Evolutionary conservation across 2,113 vertebrate genomes (phyloP), one percentile per base, ranked within the genome.

Genomic region (Daphoenositta chrysoptera): DNA sequence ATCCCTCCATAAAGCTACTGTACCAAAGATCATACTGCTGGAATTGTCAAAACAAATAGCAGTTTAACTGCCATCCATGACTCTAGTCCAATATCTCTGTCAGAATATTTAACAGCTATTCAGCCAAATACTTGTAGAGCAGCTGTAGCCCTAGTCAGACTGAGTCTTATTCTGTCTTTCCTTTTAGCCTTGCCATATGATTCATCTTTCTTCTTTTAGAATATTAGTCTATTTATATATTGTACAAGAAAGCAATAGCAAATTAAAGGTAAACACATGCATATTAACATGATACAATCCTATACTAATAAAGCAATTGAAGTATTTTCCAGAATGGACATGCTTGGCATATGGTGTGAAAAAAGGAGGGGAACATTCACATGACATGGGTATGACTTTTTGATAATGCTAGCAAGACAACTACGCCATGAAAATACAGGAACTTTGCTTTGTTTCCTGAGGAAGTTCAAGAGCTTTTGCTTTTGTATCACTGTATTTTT

Each of bases 191-290:
- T 96, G 96, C 97, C 96, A 94, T 98, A 98, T 99, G 98, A 99
- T 98, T 99, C 98, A 98, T 98, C 97, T 92, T 97, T 98, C 98
- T 98, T 97, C 98, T 99, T 99, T 99, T 99, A 99, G 99, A 98
- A 97, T 98, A 98, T 98, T 98, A 94, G 94, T 98, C 98, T 99
- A 98, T 99, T 99, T 99, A 99, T 98, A 98, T 96, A 94, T 89
- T 94, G 96, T 98, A 98, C 97, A 98, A 98, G 98, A 98, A 98
- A 98, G 97, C 96, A 97, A 98, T 90, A 96, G 90, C 96, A 90
- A 90, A 87, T 96, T 97, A 94, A 98, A 97, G 90, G 96, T 97
- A 97, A 98, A 97, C 95, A 97, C 75, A 89, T 93, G 50, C 85
- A 83, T 95, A 83, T 92, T 83, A 66, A 30, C 13, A 3, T 58